Evolutionary conservation across 1,140 invertebrate genomes (phyloP).

Genomic region (Epicauta chinensis): DNA sequence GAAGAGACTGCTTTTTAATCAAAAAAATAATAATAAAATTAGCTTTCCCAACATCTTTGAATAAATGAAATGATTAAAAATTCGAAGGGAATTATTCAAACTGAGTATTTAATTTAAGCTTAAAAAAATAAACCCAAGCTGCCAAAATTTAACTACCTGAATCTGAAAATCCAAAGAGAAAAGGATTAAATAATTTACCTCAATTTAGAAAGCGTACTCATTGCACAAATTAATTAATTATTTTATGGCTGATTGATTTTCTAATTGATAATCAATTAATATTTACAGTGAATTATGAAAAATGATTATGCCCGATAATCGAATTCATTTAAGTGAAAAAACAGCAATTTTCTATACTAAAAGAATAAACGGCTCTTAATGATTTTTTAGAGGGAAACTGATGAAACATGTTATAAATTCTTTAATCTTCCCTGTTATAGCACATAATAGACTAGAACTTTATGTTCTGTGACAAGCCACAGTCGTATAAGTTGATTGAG

Average conservation of each 20-base stretch:
- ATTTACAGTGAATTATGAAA: too few species aligned
- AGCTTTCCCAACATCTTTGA: not conserved
- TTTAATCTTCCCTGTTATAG: constrained; percentile 18
- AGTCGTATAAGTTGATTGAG: constrained; percentile 23
- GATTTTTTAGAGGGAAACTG: constrained; percentile 15
- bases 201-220: too few species aligned
- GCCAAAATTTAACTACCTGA: not conserved
- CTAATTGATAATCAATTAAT: too few species aligned
- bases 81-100: not conserved
- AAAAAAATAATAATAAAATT: constrained; percentile 1
- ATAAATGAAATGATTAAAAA: not conserved
- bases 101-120: constrained; percentile 1
- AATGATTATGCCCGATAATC: too few species aligned
- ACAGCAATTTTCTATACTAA: too few species aligned
- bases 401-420: constrained; percentile 19
- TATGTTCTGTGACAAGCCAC: constrained; percentile 16
- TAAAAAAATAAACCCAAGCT: not conserved
- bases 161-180: not conserved
- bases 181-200: too few species aligned
- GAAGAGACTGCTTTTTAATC: not conserved
- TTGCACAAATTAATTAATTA: not conserved
- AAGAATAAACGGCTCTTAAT: too few species aligned
- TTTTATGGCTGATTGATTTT: too few species aligned
- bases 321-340: too few species aligned
- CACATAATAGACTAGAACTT: constrained; percentile 13